Base-by-base conservation (phyloP, 92 coral and sea anemone genomes). In the Metridium senile region DNA sequence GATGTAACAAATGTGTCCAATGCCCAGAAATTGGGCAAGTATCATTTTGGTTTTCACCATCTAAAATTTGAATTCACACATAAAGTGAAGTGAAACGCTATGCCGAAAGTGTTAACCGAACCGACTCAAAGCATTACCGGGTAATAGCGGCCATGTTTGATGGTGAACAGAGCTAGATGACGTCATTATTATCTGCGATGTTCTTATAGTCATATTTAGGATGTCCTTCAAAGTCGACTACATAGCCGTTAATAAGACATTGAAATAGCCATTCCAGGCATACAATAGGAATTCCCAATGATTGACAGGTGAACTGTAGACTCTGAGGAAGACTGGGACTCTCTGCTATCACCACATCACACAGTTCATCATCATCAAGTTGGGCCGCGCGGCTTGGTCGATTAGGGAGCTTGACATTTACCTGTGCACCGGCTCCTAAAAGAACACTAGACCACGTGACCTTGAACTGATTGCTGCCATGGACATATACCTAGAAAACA, bases 231-330 rank as follows among this genome's bases (percentile, higher is more conserved):
- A 75, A 89, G 22, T 80, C 69, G 33, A 96, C 90, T 17, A 86
- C 82, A 34, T 73, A 69, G 7, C 99, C 98, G 25, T 86, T 96
- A 25, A 96, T 87, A 32, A 96, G 89, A 56, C 93, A 87, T 79
- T 96, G 99, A 16, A 89, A 72, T 9, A 96, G 83, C 99, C 99
- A 96, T 69, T 96, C 97, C 20, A 96, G 77, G 6, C 92, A 75
- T 11, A 96, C 99, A 28, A 91, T 80, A 22, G 97, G 97, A 45
- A 92, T 89, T 23, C 75, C 91, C 10, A 92, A 86, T 30, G 89
- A 51, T 51, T 81, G 35, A 0, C 85, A 89, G 17, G 90, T 86
- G 70, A 86, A 93, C 30, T 77, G 56, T 1, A 89, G 74, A 34
- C 97, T 91, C 16, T 85, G 87, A 11, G 97, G 91, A 27, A 96